Base-by-base conservation (phyloP, 92 coral and sea anemone species). In the Zoanthus solanderi region DNA sequence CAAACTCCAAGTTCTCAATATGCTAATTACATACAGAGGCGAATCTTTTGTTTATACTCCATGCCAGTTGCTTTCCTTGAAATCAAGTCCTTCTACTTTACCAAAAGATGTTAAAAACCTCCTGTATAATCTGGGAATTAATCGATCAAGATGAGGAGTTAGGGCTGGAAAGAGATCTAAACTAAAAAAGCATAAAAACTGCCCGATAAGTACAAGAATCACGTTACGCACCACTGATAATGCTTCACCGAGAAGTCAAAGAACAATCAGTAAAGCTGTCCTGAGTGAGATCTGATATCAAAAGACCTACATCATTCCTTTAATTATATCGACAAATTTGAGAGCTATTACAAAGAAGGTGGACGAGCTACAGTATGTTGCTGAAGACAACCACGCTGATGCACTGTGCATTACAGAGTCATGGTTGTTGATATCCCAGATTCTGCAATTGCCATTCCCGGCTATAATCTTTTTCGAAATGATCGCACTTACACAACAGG, bases 81-180 rank as follows among this genome's bases (percentile, higher is more conserved):
- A 34, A 34, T 34, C 42, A 34, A 34, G 42, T 1, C 2, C 42
- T 34, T 34, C 42, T 34, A 3, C 42, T 30, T n/a, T 68, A 68
- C 44, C 74, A 37, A 18, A 9, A 10, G 74, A 28, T n/a, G 72
- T 68, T 9, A 68, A 68, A 68, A 68, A 18, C n/a, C 73, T 18
- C 9, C 73, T 68, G 73, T n/a, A n/a, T 68, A 42, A 68, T 68
- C 23, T 23, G 23, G 14, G 74, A 69, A 28, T 69, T 2, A 5
- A 23, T 69, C 37, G 74, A 69, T 29, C 74, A 23, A 28, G 74
- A 69, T 42, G 74, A 69, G 74, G 74, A 7, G 74, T 69, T 28
- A 69, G 45, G 45, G 74, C 74, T 69, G 74, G 74, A 29, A 69
- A 31, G 45, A 69, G 44, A 28, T 69, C 45, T 69, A 69, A 69